Base-by-base conservation (phyloP, 2,888 invertebrate genomes). In the Rhamnusium bicolor region DNA sequence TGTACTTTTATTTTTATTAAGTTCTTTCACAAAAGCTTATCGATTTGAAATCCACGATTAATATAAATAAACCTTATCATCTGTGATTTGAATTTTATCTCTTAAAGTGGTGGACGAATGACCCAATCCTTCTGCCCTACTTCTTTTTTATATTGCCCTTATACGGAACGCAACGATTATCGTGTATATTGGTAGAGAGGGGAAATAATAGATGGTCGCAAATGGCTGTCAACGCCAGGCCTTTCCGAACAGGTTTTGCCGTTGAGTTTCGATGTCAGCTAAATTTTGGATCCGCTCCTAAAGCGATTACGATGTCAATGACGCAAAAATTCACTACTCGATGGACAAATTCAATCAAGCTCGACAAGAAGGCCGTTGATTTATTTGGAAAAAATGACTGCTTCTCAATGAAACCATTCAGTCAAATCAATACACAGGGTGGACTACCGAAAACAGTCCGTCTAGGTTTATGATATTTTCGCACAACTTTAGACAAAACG, bases 191-290 rank as follows among this genome's bases (percentile, higher is more conserved):
- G 32, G 53, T 40, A 19, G 24, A 60, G 61, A 54, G 56, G 29
- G 66, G 27, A 63, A 69, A 61, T 71, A 71, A 75, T 71, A 69
- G 71, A 75, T 73, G 75, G 66, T 68, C 65, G 62, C 69, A 46
- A 73, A 66, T 66, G 71, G 73, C 73, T 75, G 75, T 75, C 75
- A 75, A 16, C 47, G 56, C 40, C 75, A 75, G 71, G 40, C 19
- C 65, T 61, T 49, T 32, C 53, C 24, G 18, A 51, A 12, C 53
- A 56, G 56, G 32, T 51, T 32, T 46, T 68, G 58, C 51, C 63
- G 61, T 68, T 62, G 71, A 72, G 66, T 75, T 73, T 66, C 72
- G 72, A 77, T 75, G 79, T 79, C 79, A 76, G 79, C 75, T 65
- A 66, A 71, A 79, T 54, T 54, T 54, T 24, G 54, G 27, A 54